These are phyloP conservation scores for Ypsolopha scabrella DNA, from an alignment of 2,888 invertebrate species.

Conservation along the genomic window DNA sequence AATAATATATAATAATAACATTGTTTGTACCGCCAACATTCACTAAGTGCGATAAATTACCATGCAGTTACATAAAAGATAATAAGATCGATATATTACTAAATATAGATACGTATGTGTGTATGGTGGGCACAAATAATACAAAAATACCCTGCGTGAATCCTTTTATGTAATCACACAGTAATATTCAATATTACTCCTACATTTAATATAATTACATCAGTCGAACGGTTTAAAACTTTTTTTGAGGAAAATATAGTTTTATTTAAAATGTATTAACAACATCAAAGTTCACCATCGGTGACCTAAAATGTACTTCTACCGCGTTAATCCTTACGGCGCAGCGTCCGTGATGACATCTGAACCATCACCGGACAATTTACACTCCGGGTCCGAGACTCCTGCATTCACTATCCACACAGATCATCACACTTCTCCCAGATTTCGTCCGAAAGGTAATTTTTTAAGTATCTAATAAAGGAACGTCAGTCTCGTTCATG, in stretches of 20 bases:
- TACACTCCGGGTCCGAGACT: not conserved
- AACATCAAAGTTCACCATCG: not conserved
- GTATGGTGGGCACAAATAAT: constrained; percentile 24
- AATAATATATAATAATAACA: constrained; percentile 41
- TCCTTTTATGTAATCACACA: constrained; percentile 31
- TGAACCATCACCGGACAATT: not conserved
- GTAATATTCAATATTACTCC: constrained; percentile 22
- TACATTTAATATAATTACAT: constrained; percentile 29
- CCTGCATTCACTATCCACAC: not conserved
- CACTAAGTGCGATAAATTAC: constrained; percentile 43
- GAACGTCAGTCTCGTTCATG: not conserved
- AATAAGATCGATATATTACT: constrained; percentile 4
- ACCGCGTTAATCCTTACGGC: not conserved
- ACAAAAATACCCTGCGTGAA: constrained; percentile 33
- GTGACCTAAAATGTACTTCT: constrained; percentile 1
- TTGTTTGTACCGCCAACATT: constrained; percentile 59
- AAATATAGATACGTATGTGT: constrained; percentile 5
- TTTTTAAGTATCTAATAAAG: constrained; percentile 16
- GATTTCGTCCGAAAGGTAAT: constrained; percentile 24
- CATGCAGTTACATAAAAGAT: constrained; percentile 31
- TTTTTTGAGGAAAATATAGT: constrained; percentile 1
- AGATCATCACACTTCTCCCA: constrained; percentile 7
- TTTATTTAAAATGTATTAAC: not conserved
- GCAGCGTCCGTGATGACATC: not conserved
- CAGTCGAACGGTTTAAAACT: constrained; percentile 36